These are phyloP conservation scores for Aphyosemion australe DNA, from an alignment of 2,113 vertebrate genomes.

Conservation along the genomic window DNA sequence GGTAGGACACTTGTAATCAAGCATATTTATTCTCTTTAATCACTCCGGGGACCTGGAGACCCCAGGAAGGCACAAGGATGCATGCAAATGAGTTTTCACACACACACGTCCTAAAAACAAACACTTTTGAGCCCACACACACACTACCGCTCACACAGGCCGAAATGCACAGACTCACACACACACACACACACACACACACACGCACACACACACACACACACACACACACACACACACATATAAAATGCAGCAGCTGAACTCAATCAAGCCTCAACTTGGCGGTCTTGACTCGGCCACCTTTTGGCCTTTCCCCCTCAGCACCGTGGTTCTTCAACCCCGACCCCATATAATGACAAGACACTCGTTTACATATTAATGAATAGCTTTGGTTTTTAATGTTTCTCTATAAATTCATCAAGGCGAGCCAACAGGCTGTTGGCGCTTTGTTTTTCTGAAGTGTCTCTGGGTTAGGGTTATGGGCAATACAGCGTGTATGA, in stretches of 20 bases:
- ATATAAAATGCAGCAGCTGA: slow-evolving; percentile 66
- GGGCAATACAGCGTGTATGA: slow-evolving; percentile 57
- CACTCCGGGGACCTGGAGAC: slow-evolving; percentile 77
- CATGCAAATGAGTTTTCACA: slow-evolving; percentile 49
- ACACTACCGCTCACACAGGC: slow-evolving; percentile 15
- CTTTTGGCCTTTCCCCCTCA: slow-evolving; percentile 37
- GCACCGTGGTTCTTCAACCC: slow-evolving; percentile 61
- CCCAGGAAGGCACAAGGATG: slow-evolving; percentile 53
- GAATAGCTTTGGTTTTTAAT: slow-evolving; percentile 74
- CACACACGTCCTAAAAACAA: slow-evolving; percentile 37
- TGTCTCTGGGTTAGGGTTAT: too few relatives aligned
- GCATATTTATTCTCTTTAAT: slow-evolving; percentile 83
- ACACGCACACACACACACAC: slow-evolving; percentile 10
- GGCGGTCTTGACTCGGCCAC: slow-evolving; percentile 58
- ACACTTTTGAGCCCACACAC: slow-evolving; percentile 16
- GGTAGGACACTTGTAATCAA: slow-evolving; percentile 82
- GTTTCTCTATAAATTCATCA: slow-evolving; percentile 70
- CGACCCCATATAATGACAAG: slow-evolving; percentile 74
- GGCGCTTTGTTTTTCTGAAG: slow-evolving; percentile 60
- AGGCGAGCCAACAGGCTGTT: slow-evolving; percentile 58
- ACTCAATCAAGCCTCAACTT: slow-evolving; percentile 73
- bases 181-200: slow-evolving; percentile 12
- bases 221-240: slow-evolving; percentile 15
- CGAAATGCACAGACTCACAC: background rate
- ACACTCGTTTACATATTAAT: slow-evolving; percentile 80